Evolutionary conservation across 2,113 vertebrate species (phyloP).

Genomic region (Scatophagus argus): DNA sequence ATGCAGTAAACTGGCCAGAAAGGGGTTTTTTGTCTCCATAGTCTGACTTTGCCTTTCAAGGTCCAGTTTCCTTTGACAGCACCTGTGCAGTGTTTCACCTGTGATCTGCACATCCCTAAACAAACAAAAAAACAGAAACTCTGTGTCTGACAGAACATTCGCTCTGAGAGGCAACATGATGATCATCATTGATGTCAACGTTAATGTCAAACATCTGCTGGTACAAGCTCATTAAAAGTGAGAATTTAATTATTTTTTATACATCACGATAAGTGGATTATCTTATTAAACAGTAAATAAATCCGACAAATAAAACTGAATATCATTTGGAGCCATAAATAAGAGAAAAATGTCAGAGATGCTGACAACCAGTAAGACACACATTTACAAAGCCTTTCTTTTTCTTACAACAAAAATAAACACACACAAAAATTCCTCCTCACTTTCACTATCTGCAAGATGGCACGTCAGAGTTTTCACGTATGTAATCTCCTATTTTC

Average conservation of each 20-base stretch:
- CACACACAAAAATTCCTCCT: background rate
- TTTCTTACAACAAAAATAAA: background rate
- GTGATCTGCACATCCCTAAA: background rate
- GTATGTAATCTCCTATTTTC: constrained; percentile 28
- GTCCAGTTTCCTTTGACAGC: constrained; percentile 16
- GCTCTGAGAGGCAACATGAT: background rate
- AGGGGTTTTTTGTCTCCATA: constrained; percentile 12
- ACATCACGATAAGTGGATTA: background rate
- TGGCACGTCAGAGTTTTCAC: constrained; percentile 35
- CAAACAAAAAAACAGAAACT: background rate
- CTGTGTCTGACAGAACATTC: background rate
- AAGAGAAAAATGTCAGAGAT: too few species aligned
- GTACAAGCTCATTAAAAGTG: background rate
- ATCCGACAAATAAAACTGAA: background rate
- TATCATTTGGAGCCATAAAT: background rate
- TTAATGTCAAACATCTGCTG: background rate
- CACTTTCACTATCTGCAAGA: constrained; percentile 20
- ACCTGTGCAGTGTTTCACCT: background rate
- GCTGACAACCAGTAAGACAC: too few species aligned
- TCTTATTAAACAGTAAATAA: background rate
- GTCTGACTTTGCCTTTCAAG: constrained; percentile 39
- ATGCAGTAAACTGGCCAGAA: constrained; percentile 41
- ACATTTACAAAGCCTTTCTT: background rate
- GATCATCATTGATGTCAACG: background rate
- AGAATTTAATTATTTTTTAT: background rate